A percentile compares a stretch with the other conserved stretches of the same genome.
Evolutionary conservation across 2,888 invertebrate genomes (phyloP).

Genomic region (Gibbula magus): DNA sequence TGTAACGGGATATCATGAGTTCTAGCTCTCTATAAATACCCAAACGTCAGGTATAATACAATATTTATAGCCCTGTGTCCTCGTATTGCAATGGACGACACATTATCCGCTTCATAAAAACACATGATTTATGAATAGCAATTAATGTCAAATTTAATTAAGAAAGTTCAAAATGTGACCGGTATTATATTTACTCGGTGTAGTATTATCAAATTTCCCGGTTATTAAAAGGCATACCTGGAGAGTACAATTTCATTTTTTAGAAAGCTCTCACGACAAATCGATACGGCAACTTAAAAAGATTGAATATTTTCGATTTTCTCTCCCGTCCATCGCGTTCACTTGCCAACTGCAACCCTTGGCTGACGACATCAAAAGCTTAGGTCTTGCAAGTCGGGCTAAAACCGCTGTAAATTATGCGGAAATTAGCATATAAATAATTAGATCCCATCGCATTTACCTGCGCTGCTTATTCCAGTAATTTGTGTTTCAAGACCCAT

Average conservation of each 20-base stretch:
- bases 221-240: neutral
- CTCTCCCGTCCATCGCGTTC: neutral
- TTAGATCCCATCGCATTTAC: conserved; percentile 15
- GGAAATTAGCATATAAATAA: conserved; percentile 15
- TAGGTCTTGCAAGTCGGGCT: neutral
- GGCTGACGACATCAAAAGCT: conserved; percentile 11
- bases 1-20: too few relatives aligned
- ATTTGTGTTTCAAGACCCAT: neutral
- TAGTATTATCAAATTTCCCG: neutral
- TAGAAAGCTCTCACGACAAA: neutral
- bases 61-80: neutral
- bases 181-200: neutral
- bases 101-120: neutral
- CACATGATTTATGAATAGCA: conserved; percentile 4
- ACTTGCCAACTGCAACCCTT: neutral
- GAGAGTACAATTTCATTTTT: neutral
- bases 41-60: too few relatives aligned
- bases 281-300: conserved; percentile 5
- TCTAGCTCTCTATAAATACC: too few relatives aligned
- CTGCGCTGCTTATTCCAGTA: conserved; percentile 1
- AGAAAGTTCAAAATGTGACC: neutral
- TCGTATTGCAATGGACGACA: neutral
- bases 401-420: conserved; percentile 1
- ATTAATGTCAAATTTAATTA: conserved; percentile 8
- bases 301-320: conserved; percentile 13